Conservation (phyloP, 2,113 vertebrate genomes). For the Myotis lucifugus region DNA sequence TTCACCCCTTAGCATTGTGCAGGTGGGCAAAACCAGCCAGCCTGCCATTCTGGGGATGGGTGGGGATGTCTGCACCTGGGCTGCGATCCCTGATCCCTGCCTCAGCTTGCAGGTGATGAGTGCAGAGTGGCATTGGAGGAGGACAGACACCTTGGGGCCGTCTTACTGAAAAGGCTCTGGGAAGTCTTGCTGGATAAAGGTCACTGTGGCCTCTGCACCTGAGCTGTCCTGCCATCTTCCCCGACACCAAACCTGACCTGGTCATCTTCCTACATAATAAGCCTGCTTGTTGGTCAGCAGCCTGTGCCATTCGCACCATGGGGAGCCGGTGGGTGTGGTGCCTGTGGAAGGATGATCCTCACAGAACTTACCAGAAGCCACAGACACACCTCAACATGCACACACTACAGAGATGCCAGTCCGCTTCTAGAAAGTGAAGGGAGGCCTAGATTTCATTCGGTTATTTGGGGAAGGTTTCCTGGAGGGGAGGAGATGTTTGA, state of each 20-base stretch:
- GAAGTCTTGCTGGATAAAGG: background rate
- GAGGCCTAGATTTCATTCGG: background rate
- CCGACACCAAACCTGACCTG: background rate
- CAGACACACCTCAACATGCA: background rate
- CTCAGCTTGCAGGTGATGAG: background rate
- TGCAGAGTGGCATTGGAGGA: background rate
- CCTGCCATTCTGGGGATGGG: background rate
- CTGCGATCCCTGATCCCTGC: background rate
- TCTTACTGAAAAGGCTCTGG: background rate
- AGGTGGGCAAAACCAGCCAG: background rate
- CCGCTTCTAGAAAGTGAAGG: background rate
- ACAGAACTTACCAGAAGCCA: background rate
- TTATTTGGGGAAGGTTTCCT: slow-evolving; percentile 22
- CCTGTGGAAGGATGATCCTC: background rate
- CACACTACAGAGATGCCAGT: background rate
- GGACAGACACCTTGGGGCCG: background rate
- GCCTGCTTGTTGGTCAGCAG: background rate
- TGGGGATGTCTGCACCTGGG: background rate
- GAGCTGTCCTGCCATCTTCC: background rate
- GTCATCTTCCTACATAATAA: background rate
- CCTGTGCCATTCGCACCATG: background rate
- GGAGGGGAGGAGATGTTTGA: background rate
- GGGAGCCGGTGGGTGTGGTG: background rate
- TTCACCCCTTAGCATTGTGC: background rate
- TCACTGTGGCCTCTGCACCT: background rate